Conservation (phyloP, 2,113 vertebrate genomes). For the Hippocampus mohnikei region DNA sequence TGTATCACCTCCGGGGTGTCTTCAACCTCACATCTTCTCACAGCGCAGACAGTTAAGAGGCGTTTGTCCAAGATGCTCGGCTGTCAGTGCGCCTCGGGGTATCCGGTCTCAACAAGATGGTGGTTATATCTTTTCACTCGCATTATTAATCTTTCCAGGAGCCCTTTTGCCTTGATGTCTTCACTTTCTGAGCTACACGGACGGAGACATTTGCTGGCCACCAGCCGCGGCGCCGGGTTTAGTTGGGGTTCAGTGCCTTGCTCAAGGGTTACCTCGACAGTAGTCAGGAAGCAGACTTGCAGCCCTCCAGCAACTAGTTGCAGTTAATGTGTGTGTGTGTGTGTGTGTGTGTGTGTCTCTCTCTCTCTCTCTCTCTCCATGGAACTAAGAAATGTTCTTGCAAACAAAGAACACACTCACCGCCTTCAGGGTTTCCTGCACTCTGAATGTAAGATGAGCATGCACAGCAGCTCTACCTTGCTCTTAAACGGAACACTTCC, state of each 20-base stretch:
- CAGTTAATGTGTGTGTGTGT: neutral
- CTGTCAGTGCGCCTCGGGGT: slow-evolving; percentile 34
- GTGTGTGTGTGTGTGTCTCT: too few relatives aligned
- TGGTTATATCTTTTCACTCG: slow-evolving; percentile 14
- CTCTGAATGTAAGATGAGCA: slow-evolving; percentile 48
- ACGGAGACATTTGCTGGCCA: slow-evolving; percentile 1
- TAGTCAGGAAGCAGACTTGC: neutral
- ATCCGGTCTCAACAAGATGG: slow-evolving; percentile 29
- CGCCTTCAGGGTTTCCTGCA: slow-evolving; percentile 34
- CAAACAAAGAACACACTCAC: slow-evolving; percentile 43
- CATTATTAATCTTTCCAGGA: slow-evolving; percentile 41
- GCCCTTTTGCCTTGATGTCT: slow-evolving; percentile 29
- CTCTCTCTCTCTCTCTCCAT: neutral
- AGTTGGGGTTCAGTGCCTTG: neutral
- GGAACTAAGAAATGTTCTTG: slow-evolving; percentile 29
- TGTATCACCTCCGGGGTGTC: slow-evolving; percentile 45
- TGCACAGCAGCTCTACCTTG: slow-evolving; percentile 2
- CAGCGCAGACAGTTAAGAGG: slow-evolving; percentile 24
- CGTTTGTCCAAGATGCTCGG: slow-evolving; percentile 33
- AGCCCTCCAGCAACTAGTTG: neutral
- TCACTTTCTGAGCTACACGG: neutral
- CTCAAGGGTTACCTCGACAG: neutral
- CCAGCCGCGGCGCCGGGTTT: neutral
- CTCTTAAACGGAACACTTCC: slow-evolving; percentile 1
- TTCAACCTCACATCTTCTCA: slow-evolving; percentile 42